phyloP scores from a whole-genome alignment of 2,888 invertebrate genomes.

The Lasioglossum calceatum region DNA sequence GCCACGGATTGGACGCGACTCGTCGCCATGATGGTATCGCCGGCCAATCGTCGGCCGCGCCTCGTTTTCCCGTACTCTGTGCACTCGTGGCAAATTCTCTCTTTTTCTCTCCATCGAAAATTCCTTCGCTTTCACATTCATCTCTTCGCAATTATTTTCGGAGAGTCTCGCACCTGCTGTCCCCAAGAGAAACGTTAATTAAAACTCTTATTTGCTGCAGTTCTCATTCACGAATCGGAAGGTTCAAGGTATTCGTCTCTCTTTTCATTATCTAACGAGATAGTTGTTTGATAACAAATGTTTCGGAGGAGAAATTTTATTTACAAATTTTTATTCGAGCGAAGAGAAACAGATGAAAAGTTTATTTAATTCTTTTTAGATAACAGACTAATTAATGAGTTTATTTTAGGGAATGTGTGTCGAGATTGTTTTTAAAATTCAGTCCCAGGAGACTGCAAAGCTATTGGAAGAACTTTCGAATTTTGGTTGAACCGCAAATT shows the following conservation, averaged over 20 bases:
- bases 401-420: no score
- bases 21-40: constrained; percentile 65
- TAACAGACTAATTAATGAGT: background rate
- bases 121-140: background rate
- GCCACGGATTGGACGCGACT: constrained; percentile 57
- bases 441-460: no score
- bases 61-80: constrained; percentile 44
- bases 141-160: background rate
- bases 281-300: background rate
- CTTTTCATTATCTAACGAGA: background rate
- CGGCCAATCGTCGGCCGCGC: constrained; percentile 57
- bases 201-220: background rate
- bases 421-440: no score
- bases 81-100: constrained; percentile 44
- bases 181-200: background rate
- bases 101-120: background rate
- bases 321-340: background rate
- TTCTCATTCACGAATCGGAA: background rate
- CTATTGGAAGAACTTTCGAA: no score
- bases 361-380: background rate
- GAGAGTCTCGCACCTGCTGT: background rate
- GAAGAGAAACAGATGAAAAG: background rate
- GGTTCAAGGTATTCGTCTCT: background rate
- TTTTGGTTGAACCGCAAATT: background rate
- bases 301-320: background rate